A percentile compares a stretch with the other conserved stretches of the same genome.
These are phyloP conservation scores for Stigmatopora argus DNA, from an alignment of 2,113 vertebrate species.

Conservation along the genomic window DNA sequence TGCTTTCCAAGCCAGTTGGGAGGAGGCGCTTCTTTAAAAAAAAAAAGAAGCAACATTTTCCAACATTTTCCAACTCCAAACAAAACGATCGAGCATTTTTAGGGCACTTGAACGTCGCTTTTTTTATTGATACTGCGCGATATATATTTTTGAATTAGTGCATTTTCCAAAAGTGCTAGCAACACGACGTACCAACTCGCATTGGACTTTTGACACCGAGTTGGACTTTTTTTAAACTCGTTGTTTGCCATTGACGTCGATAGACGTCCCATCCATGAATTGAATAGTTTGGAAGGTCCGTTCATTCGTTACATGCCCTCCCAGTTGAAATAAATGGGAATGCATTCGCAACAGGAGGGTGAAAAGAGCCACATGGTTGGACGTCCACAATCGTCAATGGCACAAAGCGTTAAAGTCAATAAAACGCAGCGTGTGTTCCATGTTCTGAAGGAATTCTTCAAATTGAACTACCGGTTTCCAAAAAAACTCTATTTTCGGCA, in stretches of 20 bases:
- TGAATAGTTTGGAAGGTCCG: too few species aligned
- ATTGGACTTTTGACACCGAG: background rate
- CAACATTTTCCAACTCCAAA: slow-evolving; percentile 11
- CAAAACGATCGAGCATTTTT: background rate
- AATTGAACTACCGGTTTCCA: background rate
- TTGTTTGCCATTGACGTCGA: too few species aligned
- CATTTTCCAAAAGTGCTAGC: slow-evolving; percentile 16
- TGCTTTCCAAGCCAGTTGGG: slow-evolving; percentile 23
- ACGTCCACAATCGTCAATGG: too few species aligned
- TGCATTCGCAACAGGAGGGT: too few species aligned
- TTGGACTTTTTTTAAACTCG: background rate
- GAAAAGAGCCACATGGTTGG: too few species aligned
- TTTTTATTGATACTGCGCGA: background rate
- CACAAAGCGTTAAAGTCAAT: too few species aligned
- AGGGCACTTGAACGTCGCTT: background rate
- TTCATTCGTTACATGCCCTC: too few species aligned
- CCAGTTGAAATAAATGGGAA: too few species aligned
- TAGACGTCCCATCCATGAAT: too few species aligned
- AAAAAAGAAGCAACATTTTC: slow-evolving; percentile 19
- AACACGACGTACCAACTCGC: background rate
- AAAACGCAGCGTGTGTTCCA: slow-evolving; percentile 36
- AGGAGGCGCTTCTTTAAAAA: slow-evolving; percentile 6
- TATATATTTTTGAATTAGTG: slow-evolving; percentile 6
- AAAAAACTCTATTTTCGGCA: background rate
- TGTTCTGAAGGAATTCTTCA: slow-evolving; percentile 18